Conservation (phyloP, 2,888 invertebrate species). For the Acrobasis consociella region DNA sequence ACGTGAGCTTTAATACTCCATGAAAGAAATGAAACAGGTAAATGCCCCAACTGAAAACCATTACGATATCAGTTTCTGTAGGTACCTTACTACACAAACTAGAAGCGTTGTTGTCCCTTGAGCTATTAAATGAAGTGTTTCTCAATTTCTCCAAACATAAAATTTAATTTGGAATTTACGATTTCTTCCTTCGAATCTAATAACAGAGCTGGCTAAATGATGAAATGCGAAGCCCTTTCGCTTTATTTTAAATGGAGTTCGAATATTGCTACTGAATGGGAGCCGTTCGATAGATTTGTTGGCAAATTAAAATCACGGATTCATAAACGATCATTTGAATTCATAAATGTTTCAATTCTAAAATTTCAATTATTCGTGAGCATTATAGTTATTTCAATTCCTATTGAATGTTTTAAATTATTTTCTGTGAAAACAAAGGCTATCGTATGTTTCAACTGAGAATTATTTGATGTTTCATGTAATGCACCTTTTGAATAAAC, state of each 20-base stretch:
- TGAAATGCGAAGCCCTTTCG: constrained; percentile 55
- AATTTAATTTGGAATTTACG: constrained; percentile 50
- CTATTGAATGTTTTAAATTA: not conserved
- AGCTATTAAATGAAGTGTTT: constrained; percentile 46
- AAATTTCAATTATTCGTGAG: not conserved
- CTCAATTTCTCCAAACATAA: constrained; percentile 44
- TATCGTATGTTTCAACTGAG: too few species aligned
- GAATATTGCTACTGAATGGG: constrained; percentile 38
- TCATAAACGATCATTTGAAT: constrained; percentile 6
- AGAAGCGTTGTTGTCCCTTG: constrained; percentile 30
- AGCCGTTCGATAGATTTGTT: constrained; percentile 36
- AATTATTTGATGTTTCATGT: too few species aligned
- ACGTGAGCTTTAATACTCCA: too few species aligned
- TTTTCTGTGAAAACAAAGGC: not conserved
- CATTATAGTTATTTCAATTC: not conserved
- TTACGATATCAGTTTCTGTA: not conserved
- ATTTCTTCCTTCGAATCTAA: constrained; percentile 57
- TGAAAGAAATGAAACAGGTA: constrained; percentile 22
- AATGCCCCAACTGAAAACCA: constrained; percentile 13
- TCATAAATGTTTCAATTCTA: not conserved
- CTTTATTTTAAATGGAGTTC: constrained; percentile 56
- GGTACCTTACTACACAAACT: not conserved
- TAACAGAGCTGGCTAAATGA: constrained; percentile 56
- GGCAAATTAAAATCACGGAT: constrained; percentile 12
- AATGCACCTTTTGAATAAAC: too few species aligned